Evolutionary conservation across 2,797 vertebrate species (phyloP).

Genomic region (Pogoniulus pusillus): DNA sequence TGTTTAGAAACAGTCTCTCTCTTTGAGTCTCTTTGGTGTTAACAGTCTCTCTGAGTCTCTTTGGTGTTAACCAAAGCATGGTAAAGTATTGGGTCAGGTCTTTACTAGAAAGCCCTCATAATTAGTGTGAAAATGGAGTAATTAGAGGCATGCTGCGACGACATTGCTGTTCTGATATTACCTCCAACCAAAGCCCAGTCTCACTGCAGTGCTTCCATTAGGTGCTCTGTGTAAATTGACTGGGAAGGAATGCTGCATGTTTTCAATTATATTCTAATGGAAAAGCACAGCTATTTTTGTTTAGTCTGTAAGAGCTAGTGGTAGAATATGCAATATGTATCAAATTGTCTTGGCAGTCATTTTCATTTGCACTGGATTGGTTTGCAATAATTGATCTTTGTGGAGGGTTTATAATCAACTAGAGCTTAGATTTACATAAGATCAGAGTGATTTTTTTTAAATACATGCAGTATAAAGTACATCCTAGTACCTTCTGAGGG

Average conservation of each 20-base stretch:
- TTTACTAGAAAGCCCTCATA: conserved; percentile 66
- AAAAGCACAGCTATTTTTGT: conserved; percentile 51
- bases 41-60: conserved; percentile 55
- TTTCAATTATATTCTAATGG: conserved; percentile 72
- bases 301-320: not conserved
- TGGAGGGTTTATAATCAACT: conserved; percentile 25
- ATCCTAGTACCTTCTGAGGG: not conserved
- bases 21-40: conserved; percentile 31
- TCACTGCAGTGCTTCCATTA: conserved; percentile 61
- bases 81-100: conserved; percentile 50
- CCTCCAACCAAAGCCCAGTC: conserved; percentile 41
- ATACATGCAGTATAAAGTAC: not conserved
- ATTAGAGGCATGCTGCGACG: conserved; percentile 70
- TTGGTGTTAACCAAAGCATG: conserved; percentile 57
- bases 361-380: conserved; percentile 24
- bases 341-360: conserved; percentile 34
- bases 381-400: conserved; percentile 34
- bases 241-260: conserved; percentile 40
- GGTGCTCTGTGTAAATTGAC: conserved; percentile 58
- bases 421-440: conserved; percentile 9
- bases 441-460: conserved; percentile 18
- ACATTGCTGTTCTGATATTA: conserved; percentile 56
- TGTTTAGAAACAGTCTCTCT: conserved; percentile 57
- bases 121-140: conserved; percentile 76
- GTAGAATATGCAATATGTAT: not conserved